Evolutionary conservation across 2,797 vertebrate species (phyloP).

Genomic region (Coccyzus lansbergi): DNA sequence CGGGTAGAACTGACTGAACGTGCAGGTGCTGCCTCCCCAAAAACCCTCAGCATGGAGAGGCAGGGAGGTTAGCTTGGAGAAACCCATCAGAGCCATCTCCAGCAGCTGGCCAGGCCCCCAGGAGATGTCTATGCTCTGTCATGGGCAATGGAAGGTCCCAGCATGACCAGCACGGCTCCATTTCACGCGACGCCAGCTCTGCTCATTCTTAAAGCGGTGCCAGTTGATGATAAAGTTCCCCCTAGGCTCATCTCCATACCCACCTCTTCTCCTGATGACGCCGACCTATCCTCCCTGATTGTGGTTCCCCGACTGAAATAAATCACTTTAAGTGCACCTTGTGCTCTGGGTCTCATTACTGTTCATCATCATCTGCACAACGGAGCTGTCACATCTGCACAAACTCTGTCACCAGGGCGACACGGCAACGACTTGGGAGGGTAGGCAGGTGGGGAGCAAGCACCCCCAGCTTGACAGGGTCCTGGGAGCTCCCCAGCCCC

Average conservation of each 20-base stretch:
- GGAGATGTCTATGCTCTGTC: not conserved
- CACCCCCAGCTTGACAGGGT: rapidly evolving
- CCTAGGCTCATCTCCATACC: slow-evolving; percentile 18
- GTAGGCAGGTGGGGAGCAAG: not conserved
- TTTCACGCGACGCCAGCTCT: not conserved
- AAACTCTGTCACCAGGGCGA: not conserved
- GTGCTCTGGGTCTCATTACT: slow-evolving; percentile 25
- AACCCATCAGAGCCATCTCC: not conserved
- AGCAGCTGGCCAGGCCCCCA: not conserved
- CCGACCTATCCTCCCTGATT: slow-evolving; percentile 28
- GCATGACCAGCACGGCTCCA: not conserved
- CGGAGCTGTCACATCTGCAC: slow-evolving; percentile 4
- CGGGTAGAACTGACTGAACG: not conserved
- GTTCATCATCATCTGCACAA: not conserved
- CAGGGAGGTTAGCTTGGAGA: not conserved
- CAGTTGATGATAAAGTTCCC: not conserved
- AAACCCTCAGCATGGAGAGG: not conserved
- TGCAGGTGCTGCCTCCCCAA: rapidly evolving
- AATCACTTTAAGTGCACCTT: slow-evolving; percentile 18
- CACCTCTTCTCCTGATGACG: not conserved
- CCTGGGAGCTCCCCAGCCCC: not conserved
- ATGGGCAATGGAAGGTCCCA: rapidly evolving
- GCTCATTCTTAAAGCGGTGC: not conserved
- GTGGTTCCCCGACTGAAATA: slow-evolving; percentile 22
- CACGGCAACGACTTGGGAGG: not conserved